Percentiles rank a stretch among this genome's conserved stretches.
Conservation (phyloP, 2,113 vertebrate species). For the Regulus satrapa region DNA sequence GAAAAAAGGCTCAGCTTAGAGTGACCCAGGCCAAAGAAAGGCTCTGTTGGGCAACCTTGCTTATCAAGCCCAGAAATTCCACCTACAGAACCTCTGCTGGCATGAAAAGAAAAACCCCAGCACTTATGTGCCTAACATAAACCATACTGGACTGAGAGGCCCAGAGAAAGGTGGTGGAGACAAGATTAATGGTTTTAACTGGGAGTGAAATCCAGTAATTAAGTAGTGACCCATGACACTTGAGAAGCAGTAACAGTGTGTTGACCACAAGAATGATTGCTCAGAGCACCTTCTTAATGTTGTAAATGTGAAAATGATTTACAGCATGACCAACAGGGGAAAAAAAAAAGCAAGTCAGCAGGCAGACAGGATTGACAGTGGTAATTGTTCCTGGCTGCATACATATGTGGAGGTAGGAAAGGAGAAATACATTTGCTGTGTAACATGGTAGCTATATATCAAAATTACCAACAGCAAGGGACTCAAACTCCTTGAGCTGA, state of each 20-base stretch:
- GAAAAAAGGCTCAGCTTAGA: background rate
- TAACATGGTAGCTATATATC: conserved; percentile 43
- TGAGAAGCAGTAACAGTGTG: conserved; percentile 62
- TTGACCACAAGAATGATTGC: conserved; percentile 56
- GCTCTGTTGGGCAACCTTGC: background rate
- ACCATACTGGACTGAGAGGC: conserved; percentile 38
- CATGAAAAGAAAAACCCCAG: background rate
- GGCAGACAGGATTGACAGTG: conserved; percentile 35
- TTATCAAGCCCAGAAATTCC: background rate
- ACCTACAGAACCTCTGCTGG: background rate
- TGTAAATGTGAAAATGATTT: conserved; percentile 67
- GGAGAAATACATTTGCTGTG: background rate
- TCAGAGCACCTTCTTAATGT: conserved; percentile 43
- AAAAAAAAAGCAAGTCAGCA: conserved; percentile 13
- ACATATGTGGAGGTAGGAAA: conserved; percentile 52
- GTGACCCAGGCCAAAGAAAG: background rate
- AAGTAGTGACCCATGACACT: conserved; percentile 62
- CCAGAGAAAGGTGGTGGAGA: conserved; percentile 37
- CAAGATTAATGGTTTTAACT: conserved; percentile 64
- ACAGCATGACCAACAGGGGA: conserved; percentile 22
- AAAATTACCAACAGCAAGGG: conserved; percentile 26
- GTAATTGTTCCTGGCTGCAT: conserved; percentile 53
- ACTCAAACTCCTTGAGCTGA: background rate
- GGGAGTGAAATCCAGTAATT: conserved; percentile 66
- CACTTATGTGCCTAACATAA: conserved; percentile 31